Evolutionary conservation across 2,888 invertebrate species (phyloP).

Genomic region (Cotesia congregata): DNA sequence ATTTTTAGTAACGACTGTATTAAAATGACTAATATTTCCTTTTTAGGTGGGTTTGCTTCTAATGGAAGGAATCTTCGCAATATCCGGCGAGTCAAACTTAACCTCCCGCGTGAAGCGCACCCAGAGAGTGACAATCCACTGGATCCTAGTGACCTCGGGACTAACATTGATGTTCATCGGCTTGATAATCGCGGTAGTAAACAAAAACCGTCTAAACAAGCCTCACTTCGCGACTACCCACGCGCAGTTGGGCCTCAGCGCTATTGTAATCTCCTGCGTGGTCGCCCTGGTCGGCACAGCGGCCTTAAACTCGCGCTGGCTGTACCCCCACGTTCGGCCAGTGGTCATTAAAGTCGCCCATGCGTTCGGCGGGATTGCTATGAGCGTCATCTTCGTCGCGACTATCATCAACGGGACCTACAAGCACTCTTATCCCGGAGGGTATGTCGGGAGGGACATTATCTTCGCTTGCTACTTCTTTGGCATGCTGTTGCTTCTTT

Average conservation of each 20-base stretch:
- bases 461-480: conserved; percentile 59
- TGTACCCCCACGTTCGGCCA: conserved; percentile 61
- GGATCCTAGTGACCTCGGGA: conserved; percentile 60
- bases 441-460: conserved; percentile 55
- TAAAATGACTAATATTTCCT: neutral
- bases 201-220: conserved; percentile 52
- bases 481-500: conserved; percentile 57
- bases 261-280: conserved; percentile 54
- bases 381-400: conserved; percentile 59
- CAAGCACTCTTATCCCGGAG: conserved; percentile 54
- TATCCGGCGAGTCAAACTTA: conserved; percentile 64
- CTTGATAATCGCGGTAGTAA: conserved; percentile 57
- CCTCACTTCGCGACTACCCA: conserved; percentile 60
- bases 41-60: conserved; percentile 59
- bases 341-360: conserved; percentile 62
- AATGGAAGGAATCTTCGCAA: conserved; percentile 60
- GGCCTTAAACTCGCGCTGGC: conserved; percentile 62
- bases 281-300: conserved; percentile 58
- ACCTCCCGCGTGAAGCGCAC: conserved; percentile 53
- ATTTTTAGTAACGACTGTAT: neutral
- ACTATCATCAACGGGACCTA: conserved; percentile 63
- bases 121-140: conserved; percentile 61
- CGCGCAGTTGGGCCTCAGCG: conserved; percentile 58
- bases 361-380: conserved; percentile 58
- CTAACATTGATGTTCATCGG: conserved; percentile 56